phyloP scores from a whole-genome alignment of 2,797 vertebrate genomes.

The Nyctibius grandis region DNA sequence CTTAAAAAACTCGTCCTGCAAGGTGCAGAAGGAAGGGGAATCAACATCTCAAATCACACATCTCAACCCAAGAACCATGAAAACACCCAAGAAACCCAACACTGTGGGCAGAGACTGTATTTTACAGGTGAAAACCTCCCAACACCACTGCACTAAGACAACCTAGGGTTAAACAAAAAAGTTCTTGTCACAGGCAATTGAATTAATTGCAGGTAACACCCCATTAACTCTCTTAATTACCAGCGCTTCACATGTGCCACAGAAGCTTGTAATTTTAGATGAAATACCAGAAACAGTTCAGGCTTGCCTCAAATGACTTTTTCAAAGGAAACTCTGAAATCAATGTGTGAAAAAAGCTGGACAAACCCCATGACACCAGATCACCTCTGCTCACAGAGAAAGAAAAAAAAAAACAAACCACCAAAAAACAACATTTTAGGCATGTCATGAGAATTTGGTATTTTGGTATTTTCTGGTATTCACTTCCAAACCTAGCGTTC shows the following conservation, averaged over 20 bases:
- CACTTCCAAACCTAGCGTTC: neutral
- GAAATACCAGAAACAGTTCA: neutral
- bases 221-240: neutral
- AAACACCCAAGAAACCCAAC: neutral
- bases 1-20: neutral
- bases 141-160: neutral
- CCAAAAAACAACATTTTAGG: neutral
- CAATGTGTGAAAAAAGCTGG: neutral
- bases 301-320: neutral
- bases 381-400: neutral
- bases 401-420: neutral
- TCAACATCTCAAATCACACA: neutral
- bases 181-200: neutral
- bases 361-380: neutral
- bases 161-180: neutral
- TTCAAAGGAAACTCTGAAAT: neutral
- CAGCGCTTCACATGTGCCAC: neutral
- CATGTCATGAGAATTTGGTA: neutral
- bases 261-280: neutral
- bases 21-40: neutral
- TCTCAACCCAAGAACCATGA: neutral
- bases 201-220: neutral
- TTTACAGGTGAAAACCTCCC: neutral
- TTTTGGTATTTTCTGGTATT: neutral
- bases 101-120: rapidly evolving